A percentile compares a stretch with the other conserved stretches of the same genome.
Conservation (phyloP, 1,140 invertebrate genomes). For the Aporrectodea caliginosa region DNA sequence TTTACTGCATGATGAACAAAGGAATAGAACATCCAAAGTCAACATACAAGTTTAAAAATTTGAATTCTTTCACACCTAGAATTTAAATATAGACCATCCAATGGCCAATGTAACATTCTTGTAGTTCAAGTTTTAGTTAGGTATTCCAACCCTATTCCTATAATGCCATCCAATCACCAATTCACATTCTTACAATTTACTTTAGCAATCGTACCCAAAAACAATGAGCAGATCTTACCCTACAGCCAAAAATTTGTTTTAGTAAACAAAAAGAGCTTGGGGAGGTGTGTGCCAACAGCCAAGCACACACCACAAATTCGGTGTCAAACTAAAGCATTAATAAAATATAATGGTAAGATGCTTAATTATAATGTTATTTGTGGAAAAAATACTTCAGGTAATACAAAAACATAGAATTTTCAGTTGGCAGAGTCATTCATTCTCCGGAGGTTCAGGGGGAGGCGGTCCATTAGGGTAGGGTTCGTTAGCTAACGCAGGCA, state of each 20-base stretch:
- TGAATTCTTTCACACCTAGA: too few species aligned
- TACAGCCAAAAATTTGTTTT: neutral
- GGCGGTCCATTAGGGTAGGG: neutral
- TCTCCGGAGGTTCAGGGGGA: neutral
- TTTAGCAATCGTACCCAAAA: neutral
- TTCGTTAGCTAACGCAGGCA: slow-evolving; percentile 1
- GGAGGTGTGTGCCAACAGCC: neutral
- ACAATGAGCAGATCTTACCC: neutral
- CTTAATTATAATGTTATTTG: neutral
- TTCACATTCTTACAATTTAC: too few species aligned
- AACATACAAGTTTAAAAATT: too few species aligned
- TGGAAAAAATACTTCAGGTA: neutral
- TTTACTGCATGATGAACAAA: too few species aligned
- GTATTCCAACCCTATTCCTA: too few species aligned
- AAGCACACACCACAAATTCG: neutral
- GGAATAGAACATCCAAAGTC: too few species aligned
- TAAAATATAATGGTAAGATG: neutral
- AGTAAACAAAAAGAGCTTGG: neutral
- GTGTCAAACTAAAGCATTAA: neutral
- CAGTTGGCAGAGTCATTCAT: neutral
- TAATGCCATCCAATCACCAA: too few species aligned
- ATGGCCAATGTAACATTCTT: too few species aligned
- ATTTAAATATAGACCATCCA: too few species aligned
- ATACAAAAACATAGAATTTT: neutral
- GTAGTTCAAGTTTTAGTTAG: too few species aligned